A percentile compares a stretch with the other conserved stretches of the same genome.
These are phyloP conservation scores for Microctonus aethiopoides DNA, from an alignment of 2,888 invertebrate species.

Conservation along the genomic window DNA sequence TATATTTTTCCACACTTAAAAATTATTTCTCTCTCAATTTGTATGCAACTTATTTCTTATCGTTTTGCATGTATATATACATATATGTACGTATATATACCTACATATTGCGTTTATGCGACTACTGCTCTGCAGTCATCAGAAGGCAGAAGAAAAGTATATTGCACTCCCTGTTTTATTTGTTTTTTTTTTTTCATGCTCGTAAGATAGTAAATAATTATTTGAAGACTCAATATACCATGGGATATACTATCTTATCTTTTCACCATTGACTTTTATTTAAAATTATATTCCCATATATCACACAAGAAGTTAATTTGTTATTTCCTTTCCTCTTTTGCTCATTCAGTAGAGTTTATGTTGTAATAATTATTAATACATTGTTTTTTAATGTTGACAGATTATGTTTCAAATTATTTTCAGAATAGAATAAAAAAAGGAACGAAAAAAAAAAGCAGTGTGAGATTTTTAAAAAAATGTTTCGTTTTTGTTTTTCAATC, in stretches of 20 bases:
- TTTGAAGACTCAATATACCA: slow-evolving; percentile 13
- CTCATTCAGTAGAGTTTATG: not conserved
- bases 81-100: not conserved
- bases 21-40: slow-evolving; percentile 54
- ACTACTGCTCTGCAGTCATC: slow-evolving; percentile 29
- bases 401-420: not conserved
- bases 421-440: not conserved
- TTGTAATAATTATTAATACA: not conserved
- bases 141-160: not conserved
- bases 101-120: not conserved
- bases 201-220: slow-evolving; percentile 22
- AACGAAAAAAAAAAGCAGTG: too few relatives aligned
- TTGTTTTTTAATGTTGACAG: not conserved
- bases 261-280: slow-evolving; percentile 7
- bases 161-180: not conserved
- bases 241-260: slow-evolving; percentile 9
- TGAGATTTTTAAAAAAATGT: not conserved
- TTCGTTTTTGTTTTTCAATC: not conserved
- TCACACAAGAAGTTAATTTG: not conserved
- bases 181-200: not conserved
- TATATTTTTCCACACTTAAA: slow-evolving; percentile 38
- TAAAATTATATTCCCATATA: slow-evolving; percentile 2
- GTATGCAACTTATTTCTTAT: slow-evolving; percentile 46
- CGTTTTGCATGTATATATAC: slow-evolving; percentile 16
- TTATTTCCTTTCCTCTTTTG: not conserved